phyloP scores from a whole-genome alignment of 2,888 invertebrate genomes.

The Abrostola triplasia region DNA sequence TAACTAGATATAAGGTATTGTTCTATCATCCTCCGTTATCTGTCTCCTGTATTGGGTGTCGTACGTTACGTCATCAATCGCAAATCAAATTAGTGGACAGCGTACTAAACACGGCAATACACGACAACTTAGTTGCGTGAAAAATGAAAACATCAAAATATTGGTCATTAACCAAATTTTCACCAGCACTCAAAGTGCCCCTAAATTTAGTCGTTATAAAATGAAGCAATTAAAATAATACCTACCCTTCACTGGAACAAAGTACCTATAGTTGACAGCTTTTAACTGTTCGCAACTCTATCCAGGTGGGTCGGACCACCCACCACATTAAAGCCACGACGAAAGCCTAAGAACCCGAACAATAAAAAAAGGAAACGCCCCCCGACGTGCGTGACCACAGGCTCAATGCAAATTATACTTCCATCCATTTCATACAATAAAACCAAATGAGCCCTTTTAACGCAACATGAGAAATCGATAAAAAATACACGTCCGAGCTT shows the following conservation, averaged over 20 bases:
- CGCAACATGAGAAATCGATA: slow-evolving; percentile 85
- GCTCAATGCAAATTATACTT: slow-evolving; percentile 86
- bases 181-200: slow-evolving; percentile 19
- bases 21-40: no score
- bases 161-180: slow-evolving; percentile 24
- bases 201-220: slow-evolving; percentile 43
- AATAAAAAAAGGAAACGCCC: slow-evolving; percentile 81
- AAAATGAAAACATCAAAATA: slow-evolving; percentile 14
- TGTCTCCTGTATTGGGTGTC: no score
- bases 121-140: no score
- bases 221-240: slow-evolving; percentile 55
- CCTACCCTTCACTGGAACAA: slow-evolving; percentile 48
- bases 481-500: slow-evolving; percentile 71
- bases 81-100: no score
- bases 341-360: slow-evolving; percentile 76
- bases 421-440: slow-evolving; percentile 86
- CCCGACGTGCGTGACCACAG: slow-evolving; percentile 83
- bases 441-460: slow-evolving; percentile 87
- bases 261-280: slow-evolving; percentile 54
- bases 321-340: slow-evolving; percentile 74
- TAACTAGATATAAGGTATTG: no score
- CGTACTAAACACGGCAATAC: no score
- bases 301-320: slow-evolving; percentile 64
- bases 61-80: no score
- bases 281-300: slow-evolving; percentile 55